These are phyloP conservation scores for Lepidocolaptes lacrymiger DNA, from an alignment of 2,797 vertebrate genomes.

Conservation along the genomic window DNA sequence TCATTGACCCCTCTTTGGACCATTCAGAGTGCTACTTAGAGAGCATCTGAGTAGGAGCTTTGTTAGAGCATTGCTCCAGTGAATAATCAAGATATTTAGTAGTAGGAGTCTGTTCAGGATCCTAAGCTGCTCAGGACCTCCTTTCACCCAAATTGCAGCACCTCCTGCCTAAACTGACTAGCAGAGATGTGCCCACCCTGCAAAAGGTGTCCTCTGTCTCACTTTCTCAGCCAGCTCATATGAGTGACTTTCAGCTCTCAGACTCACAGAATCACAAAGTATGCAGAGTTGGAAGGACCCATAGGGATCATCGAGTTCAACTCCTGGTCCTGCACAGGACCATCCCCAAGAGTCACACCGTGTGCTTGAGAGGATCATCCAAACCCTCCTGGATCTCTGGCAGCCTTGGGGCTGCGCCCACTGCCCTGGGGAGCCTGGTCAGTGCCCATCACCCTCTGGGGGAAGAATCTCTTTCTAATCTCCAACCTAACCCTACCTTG, in stretches of 20 bases:
- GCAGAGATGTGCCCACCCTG: not conserved
- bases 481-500: not conserved
- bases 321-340: not conserved
- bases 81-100: not conserved
- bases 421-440: not conserved
- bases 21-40: not conserved
- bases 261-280: not conserved
- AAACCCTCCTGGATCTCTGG: not conserved
- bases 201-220: not conserved
- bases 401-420: not conserved
- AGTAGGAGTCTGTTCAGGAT: not conserved
- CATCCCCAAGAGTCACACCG: not conserved
- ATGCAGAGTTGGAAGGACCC: not conserved
- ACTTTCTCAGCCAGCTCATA: not conserved
- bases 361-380: not conserved
- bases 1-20: not conserved
- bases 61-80: rapidly evolving
- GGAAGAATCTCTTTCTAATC: not conserved
- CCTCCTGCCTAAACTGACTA: not conserved
- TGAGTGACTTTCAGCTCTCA: not conserved
- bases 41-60: not conserved
- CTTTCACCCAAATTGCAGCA: not conserved
- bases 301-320: not conserved
- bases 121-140: not conserved
- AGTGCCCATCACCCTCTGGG: not conserved